Percentiles rank a stretch among this genome's conserved stretches.
Evolutionary conservation across 2,888 invertebrate species (phyloP).

Genomic region (Brachyopa scutellaris): DNA sequence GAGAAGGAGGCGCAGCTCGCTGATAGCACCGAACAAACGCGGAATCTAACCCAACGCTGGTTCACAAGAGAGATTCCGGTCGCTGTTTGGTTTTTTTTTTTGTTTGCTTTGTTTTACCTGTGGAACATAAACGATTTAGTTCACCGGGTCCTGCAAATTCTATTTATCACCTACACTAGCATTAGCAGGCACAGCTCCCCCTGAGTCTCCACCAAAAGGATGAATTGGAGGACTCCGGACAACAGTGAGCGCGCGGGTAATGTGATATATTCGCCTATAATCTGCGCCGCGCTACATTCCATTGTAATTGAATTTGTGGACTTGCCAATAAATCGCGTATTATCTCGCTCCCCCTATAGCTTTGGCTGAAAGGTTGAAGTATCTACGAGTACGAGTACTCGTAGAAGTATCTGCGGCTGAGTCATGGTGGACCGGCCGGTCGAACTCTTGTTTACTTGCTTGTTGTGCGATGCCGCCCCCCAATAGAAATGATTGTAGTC

Average conservation of each 20-base stretch:
- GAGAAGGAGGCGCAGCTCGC: constrained; percentile 12
- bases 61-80: constrained; percentile 18
- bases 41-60: constrained; percentile 41
- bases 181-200: constrained; percentile 32
- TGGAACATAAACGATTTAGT: constrained; percentile 72
- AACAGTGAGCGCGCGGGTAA: constrained; percentile 63
- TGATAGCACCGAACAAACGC: constrained; percentile 47
- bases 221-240: constrained; percentile 1
- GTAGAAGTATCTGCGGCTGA: constrained; percentile 56
- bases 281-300: constrained; percentile 72
- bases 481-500: constrained; percentile 57
- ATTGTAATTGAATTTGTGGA: constrained; percentile 73
- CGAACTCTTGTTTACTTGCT: constrained; percentile 35
- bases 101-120: too few species aligned
- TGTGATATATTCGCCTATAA: constrained; percentile 72
- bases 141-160: constrained; percentile 68
- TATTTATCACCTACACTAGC: constrained; percentile 71
- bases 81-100: too few species aligned
- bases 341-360: constrained; percentile 60
- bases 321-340: constrained; percentile 73
- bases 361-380: constrained; percentile 24
- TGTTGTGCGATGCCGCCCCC: constrained; percentile 48
- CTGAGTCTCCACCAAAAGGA: not conserved
- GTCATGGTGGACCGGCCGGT: constrained; percentile 63
- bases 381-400: too few species aligned